Percentiles rank a stretch among this genome's conserved stretches.
phyloP scores from a whole-genome alignment of 2,888 invertebrate species.

The Eupsilia transversa region DNA sequence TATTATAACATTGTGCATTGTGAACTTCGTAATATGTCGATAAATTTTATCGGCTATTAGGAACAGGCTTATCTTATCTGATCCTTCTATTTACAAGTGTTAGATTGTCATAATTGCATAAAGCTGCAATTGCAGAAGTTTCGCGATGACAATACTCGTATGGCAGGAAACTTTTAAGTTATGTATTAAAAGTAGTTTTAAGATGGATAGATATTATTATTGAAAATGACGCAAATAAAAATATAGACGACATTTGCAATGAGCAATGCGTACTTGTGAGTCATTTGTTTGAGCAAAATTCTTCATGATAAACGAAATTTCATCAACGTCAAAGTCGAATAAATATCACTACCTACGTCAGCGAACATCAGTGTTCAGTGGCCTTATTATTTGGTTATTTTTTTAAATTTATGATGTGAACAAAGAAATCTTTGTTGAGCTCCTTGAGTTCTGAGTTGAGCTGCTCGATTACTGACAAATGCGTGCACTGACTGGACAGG shows the following conservation, averaged over 20 bases:
- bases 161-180: neutral
- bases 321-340: constrained; percentile 17
- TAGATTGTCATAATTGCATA: neutral
- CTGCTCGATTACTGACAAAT: too few species aligned
- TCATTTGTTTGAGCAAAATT: constrained; percentile 20
- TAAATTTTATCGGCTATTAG: constrained; percentile 13
- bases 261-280: constrained; percentile 5
- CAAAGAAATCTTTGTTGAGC: neutral
- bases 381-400: neutral
- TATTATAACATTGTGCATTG: constrained; percentile 7
- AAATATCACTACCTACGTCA: neutral
- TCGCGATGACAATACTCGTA: neutral
- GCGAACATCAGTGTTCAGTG: constrained; percentile 17
- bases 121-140: neutral
- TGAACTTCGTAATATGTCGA: constrained; percentile 4
- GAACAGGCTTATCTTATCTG: constrained; percentile 7
- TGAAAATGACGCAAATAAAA: neutral
- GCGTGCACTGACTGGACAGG: too few species aligned
- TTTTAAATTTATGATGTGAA: neutral
- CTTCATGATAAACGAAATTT: constrained; percentile 31
- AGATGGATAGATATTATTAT: neutral
- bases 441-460: too few species aligned
- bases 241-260: neutral
- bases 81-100: constrained; percentile 17
- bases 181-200: neutral